Conservation (phyloP, 2,888 invertebrate species). For the Dorcus parallelipipedus region DNA sequence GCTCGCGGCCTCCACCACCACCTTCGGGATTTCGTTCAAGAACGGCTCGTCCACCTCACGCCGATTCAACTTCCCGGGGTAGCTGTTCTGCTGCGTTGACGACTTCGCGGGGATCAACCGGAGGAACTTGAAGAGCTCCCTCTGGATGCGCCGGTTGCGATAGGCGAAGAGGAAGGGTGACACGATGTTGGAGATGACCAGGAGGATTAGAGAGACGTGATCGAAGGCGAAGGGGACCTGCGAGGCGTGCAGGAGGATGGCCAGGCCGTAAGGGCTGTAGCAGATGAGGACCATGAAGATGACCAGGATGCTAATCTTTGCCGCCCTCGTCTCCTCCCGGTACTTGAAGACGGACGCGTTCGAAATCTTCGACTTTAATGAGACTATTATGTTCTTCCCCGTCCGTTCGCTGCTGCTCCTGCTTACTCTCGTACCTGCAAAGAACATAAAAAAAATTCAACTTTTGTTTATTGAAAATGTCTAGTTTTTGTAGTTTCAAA, state of each 20-base stretch:
- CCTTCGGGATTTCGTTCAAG: conserved; percentile 35
- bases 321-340: conserved; percentile 85
- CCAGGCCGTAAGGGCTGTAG: conserved; percentile 51
- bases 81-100: neutral
- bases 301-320: conserved; percentile 78
- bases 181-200: conserved; percentile 60
- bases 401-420: conserved; percentile 13
- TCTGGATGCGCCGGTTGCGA: conserved; percentile 64
- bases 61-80: neutral
- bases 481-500: no score
- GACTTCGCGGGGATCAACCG: conserved; percentile 30
- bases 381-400: conserved; percentile 61
- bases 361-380: conserved; percentile 74
- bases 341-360: conserved; percentile 82
- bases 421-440: neutral
- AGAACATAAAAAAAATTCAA: no score
- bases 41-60: conserved; percentile 12
- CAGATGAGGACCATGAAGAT: conserved; percentile 62
- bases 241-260: conserved; percentile 31
- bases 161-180: conserved; percentile 77
- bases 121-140: conserved; percentile 55
- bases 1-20: conserved; percentile 39
- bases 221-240: conserved; percentile 42
- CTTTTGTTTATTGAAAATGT: no score
- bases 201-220: conserved; percentile 55